A percentile compares a stretch with the other conserved stretches of the same genome.
These are phyloP conservation scores for Bombylius major DNA, from an alignment of 2,888 invertebrate species.

Conservation along the genomic window DNA sequence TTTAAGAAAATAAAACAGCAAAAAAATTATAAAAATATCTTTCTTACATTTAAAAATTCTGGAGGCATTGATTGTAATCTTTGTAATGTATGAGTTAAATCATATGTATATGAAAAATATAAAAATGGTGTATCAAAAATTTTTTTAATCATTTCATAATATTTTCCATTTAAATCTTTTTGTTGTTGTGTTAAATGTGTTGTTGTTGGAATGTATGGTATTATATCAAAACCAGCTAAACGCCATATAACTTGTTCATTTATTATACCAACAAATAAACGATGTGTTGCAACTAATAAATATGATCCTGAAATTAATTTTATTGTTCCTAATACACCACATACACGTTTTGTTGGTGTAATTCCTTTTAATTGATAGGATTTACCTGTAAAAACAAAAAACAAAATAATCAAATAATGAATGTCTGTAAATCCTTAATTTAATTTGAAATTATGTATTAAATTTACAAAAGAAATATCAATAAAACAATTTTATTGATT, in stretches of 20 bases:
- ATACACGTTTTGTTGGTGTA: conserved; percentile 56
- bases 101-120: conserved; percentile 90
- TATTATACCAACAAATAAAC: conserved; percentile 63
- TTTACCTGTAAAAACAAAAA: conserved; percentile 32
- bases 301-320: conserved; percentile 75
- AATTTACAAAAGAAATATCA: neutral
- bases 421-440: no score
- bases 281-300: conserved; percentile 76
- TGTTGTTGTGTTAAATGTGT: conserved; percentile 76
- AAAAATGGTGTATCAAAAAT: conserved; percentile 74
- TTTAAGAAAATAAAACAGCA: neutral
- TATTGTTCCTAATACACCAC: conserved; percentile 80
- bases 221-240: conserved; percentile 63
- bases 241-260: conserved; percentile 69
- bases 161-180: conserved; percentile 68
- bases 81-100: conserved; percentile 85
- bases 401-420: no score
- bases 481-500: neutral
- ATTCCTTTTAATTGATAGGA: conserved; percentile 50
- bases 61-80: conserved; percentile 70
- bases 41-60: conserved; percentile 57
- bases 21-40: neutral
- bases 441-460: no score
- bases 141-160: conserved; percentile 71
- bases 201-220: conserved; percentile 75